phyloP scores from a whole-genome alignment of 2,888 invertebrate genomes.

The Acrobasis repandana region DNA sequence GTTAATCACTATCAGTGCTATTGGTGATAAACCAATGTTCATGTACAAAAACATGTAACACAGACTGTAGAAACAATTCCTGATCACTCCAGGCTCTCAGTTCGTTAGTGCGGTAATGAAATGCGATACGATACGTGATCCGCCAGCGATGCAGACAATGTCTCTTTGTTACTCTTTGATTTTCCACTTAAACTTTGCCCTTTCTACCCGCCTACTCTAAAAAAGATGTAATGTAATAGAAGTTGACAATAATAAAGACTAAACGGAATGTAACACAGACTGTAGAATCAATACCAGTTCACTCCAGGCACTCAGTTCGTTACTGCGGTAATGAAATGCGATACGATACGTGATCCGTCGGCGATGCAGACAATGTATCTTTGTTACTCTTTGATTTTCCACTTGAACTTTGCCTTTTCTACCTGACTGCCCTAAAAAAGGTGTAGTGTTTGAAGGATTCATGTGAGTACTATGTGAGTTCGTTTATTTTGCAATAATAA shows the following conservation, averaged over 20 bases:
- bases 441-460: no score
- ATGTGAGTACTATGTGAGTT: no score
- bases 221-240: no score
- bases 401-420: not conserved
- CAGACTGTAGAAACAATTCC: conserved; percentile 1
- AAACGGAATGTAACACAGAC: no score
- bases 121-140: conserved; percentile 20
- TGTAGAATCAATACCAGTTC: conserved; percentile 2
- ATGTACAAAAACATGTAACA: no score
- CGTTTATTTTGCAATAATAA: no score
- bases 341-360: conserved; percentile 19
- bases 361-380: conserved; percentile 5
- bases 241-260: no score
- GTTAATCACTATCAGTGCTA: no score
- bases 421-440: no score
- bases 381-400: conserved; percentile 12
- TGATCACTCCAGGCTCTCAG: conserved; percentile 4
- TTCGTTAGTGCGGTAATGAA: conserved; percentile 22
- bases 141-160: conserved; percentile 8
- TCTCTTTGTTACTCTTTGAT: conserved; percentile 12
- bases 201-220: not conserved
- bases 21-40: no score
- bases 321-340: conserved; percentile 19
- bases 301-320: conserved; percentile 15
- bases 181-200: not conserved